phyloP scores from a whole-genome alignment of 2,113 vertebrate genomes.

The Diadophis punctatus region DNA sequence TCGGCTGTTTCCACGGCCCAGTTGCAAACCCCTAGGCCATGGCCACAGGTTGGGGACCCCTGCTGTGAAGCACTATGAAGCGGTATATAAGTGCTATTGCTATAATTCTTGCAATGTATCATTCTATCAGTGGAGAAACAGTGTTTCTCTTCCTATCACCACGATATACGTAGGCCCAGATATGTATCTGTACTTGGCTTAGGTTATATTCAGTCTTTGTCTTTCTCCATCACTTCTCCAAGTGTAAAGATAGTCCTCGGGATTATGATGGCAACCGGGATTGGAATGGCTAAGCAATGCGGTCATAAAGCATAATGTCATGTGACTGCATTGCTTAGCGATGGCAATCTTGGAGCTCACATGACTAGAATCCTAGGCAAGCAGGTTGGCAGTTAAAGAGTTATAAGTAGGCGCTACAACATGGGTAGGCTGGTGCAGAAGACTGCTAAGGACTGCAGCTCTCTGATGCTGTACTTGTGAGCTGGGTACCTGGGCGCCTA shows the following conservation, averaged over 20 bases:
- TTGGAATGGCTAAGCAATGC: not conserved
- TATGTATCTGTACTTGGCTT: not conserved
- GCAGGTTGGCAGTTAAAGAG: not conserved
- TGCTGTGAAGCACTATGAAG: too few species aligned
- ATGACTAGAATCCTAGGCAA: not conserved
- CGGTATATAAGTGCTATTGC: too few species aligned
- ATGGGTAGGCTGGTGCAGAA: not conserved
- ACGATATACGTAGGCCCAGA: not conserved
- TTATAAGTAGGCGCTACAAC: not conserved
- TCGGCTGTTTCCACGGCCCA: too few species aligned
- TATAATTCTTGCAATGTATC: not conserved
- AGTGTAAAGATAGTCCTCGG: not conserved
- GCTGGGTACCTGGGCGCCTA: not conserved
- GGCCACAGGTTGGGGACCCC: too few species aligned
- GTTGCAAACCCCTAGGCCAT: too few species aligned
- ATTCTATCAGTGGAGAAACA: not conserved
- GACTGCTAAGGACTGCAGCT: not conserved
- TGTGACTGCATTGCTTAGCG: not conserved
- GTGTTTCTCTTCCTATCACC: not conserved
- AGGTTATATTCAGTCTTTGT: not conserved
- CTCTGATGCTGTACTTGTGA: too few species aligned
- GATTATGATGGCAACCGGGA: not conserved
- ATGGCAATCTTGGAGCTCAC: not conserved
- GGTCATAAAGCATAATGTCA: not conserved
- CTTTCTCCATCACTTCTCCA: not conserved